Evolutionary conservation across 2,888 invertebrate species (phyloP), one percentile per base, ranked within the genome.

Genomic region (Troides aeacus): DNA sequence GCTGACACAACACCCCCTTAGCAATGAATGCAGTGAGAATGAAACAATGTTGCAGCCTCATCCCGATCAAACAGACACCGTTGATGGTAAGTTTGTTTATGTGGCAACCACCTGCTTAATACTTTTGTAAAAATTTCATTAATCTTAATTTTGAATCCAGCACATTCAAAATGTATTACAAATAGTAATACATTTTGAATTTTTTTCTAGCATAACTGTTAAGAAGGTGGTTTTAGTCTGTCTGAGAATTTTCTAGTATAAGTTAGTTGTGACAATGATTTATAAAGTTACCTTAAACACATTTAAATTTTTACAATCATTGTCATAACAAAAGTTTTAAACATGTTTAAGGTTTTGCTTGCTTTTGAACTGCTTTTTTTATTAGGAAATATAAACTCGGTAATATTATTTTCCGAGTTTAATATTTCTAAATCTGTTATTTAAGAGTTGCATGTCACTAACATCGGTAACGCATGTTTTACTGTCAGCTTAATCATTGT

Each of bases 31-130:
- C 78, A 90, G 90, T 72, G 94, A 94, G 73, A 88, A 88, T 79
- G 95, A 94, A 83, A 93, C 85, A 78, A 94, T 93, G 84, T 93
- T 93, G 77, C 93, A 94, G 75, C 91, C 95, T 74, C 94, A 95
- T 75, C 94, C 95, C 60, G 96, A 96, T 87, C 94, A 95, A 82
- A 94, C 95, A 73, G 96, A 96, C 88, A 94, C 95, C 80, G 95
- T 96, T 82, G 96, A 96, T 88, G 96, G 96, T 96, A 91, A 95
- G 96, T 90, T 70, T 46, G 65, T 46, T 71, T 71, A 67, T 60
- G 23, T 70, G 67, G 74, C 69, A 72, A 75, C 75, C 74, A 77
- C 77, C 75, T 39, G 76, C 74, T 39, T 69, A 63, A 62, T 17
- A 10, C 17, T 17, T 15, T 30, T 59, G 10, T 39, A 39, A 8